These are phyloP conservation scores for Suncus etruscus DNA, from an alignment of 2,113 vertebrate genomes.

Conservation along the genomic window DNA sequence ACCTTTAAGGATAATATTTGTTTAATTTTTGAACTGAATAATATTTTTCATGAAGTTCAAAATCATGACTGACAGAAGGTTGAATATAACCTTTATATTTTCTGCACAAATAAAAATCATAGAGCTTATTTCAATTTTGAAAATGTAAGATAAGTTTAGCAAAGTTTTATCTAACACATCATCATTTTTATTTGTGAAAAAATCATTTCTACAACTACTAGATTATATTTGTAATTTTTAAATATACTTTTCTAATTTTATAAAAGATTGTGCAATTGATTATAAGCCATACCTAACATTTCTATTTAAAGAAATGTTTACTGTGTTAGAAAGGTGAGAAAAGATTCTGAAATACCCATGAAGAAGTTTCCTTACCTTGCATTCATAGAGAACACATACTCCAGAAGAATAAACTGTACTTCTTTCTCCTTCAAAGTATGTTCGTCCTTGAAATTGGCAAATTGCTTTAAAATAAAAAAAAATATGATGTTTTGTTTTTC, in stretches of 20 bases:
- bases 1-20: background rate
- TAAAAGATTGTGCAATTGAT: background rate
- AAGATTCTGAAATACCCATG: background rate
- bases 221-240: conserved; percentile 21
- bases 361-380: conserved; percentile 91
- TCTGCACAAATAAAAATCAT: background rate
- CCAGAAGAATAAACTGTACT: conserved; percentile 93
- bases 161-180: conserved; percentile 23
- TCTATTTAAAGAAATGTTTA: background rate
- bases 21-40: conserved; percentile 17
- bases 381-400: conserved; percentile 95
- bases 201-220: conserved; percentile 19
- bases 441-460: conserved; percentile 94
- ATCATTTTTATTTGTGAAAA: background rate
- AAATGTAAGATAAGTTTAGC: conserved; percentile 23
- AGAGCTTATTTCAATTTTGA: background rate
- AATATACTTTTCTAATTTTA: too few relatives aligned
- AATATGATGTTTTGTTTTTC: background rate
- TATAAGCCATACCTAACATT: background rate
- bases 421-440: conserved; percentile 94
- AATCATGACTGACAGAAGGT: background rate
- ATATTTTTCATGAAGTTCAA: conserved; percentile 18
- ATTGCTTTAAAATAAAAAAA: conserved; percentile 88
- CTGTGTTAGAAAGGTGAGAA: background rate
- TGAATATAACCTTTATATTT: background rate